Base-by-base conservation (phyloP, 30 jellyfish, hydroid and myxozoan species). In the Pseudorhiza aurosa region DNA sequence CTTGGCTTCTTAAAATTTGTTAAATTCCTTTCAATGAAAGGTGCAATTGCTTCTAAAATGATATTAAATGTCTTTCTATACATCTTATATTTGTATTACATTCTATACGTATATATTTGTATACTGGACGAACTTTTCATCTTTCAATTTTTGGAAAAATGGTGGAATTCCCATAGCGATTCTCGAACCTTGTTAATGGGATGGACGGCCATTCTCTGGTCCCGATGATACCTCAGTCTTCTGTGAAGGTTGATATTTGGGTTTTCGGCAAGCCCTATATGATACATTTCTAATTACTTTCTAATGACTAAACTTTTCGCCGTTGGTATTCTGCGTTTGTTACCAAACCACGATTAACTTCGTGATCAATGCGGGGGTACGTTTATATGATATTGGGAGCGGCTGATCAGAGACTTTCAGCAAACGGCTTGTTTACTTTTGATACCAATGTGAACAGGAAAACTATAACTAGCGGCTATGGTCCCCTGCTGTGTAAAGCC, bases 221-320 rank as follows among this genome's bases (percentile, higher is more conserved):
- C 25, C 22, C 21, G 30, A 12, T 27, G 75, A 60, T 29, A 33
- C 22, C 75, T 26, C 21, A 29, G 21, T 29, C 49, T 60, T 2
- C 46, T 33, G 46, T 60, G 49, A 19, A 60, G 43, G 31, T 60
- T 60, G 24, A 60, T 9, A 60, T 60, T 21, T 1, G 75, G 75
- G 51, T 60, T 60, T 12, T 60, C 75, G 15, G 75, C 75, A 28
- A 60, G 49, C 8, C 75, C 51, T 24, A 29, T 21, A 29, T 51
- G 75, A 60, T 60, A 60, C 51, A 60, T 60, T 60, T 60, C 50
- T 47, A n/a, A n/a, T n/a, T n/a, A n/a, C n/a, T n/a, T n/a, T n/a
- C n/a, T n/a, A n/a, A n/a, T n/a, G n/a, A n/a, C n/a, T n/a, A n/a
- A n/a, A n/a, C n/a, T n/a, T n/a, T n/a, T n/a, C n/a, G n/a, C n/a